These are phyloP conservation scores for Symphodus melops DNA, from an alignment of 2,113 vertebrate species.

Conservation along the genomic window DNA sequence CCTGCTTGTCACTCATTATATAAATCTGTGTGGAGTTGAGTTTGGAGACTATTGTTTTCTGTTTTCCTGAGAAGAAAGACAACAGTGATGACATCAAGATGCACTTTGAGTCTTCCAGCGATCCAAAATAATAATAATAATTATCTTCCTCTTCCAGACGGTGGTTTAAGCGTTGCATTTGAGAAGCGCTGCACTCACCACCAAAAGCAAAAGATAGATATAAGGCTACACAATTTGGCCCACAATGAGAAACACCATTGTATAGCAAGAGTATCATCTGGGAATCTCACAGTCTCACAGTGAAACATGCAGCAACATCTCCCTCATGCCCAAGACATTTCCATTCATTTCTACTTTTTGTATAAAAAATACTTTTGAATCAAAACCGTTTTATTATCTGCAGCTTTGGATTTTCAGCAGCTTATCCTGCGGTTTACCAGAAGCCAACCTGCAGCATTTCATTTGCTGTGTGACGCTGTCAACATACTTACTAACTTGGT, in stretches of 20 bases:
- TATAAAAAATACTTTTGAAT: conserved; percentile 5
- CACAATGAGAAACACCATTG: conserved; percentile 27
- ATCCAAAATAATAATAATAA: conserved; percentile 22
- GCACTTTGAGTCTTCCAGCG: conserved; percentile 30
- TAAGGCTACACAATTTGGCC: conserved; percentile 46
- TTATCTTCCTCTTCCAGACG: conserved; percentile 14
- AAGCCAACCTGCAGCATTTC: conserved; percentile 11
- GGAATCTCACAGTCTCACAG: neutral
- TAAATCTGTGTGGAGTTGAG: neutral
- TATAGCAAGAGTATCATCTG: conserved; percentile 13
- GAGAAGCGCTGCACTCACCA: conserved; percentile 6
- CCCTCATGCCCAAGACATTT: neutral
- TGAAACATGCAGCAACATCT: neutral
- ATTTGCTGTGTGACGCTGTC: neutral
- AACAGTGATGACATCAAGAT: conserved; percentile 9
- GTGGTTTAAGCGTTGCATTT: conserved; percentile 24
- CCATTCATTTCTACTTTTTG: neutral
- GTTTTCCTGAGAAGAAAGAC: conserved; percentile 14
- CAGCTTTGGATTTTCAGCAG: conserved; percentile 40
- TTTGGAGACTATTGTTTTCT: conserved; percentile 24
- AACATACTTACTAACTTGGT: conserved; percentile 82
- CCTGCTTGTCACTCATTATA: conserved; percentile 6
- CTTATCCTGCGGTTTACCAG: conserved; percentile 13
- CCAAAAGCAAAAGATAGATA: conserved; percentile 37
- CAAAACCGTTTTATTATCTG: conserved; percentile 11